Base-by-base conservation (phyloP, 2,797 vertebrate genomes). In the Rhinichthys osculus region DNA sequence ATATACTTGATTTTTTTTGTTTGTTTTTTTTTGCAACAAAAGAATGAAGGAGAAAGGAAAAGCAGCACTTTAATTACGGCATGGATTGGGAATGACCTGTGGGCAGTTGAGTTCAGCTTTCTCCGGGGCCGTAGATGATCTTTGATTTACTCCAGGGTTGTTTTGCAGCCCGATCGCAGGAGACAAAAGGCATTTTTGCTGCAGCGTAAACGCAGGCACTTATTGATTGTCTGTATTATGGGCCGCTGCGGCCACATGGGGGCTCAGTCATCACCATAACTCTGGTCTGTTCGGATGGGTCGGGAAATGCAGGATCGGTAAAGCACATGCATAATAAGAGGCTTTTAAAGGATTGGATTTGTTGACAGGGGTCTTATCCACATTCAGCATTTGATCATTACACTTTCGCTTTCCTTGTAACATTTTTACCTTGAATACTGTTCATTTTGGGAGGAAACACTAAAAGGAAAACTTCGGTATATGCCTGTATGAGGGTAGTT, bases 181-280 rank as follows among this genome's bases (percentile, higher is more conserved):
- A 85, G 66, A 85, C 77, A 85, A 87, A 87, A 82, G 69, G 52
- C 54, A 54, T 54, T 84, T 83, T 50, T 81, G 76, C 86, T 66
- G 85, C 74, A 59, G 79, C 59, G 47, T 70, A 73, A 86, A 71
- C 14, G 33, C 62, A 67, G 30, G 78, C 72, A 52, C 42, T 62
- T 90, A 90, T 90, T 79, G 87, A 89, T 88, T 80, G 74, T 47
- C 44, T 71, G 21, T 76, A 70, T 87, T 87, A 88, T 87, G 69
- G 85, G 86, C 83, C 76, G 71, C 82, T 72, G 52, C 16, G 30
- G 73, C 79, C 70, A 85, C 86, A 86, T 52, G 52, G 47, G 67
- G 23, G 73, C 30, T 80, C 69, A 69, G 62, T 89, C 87, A 87
- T 87, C 87, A 86, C 73, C 76, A 86, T 87, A 87, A 90, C 70